phyloP scores from a whole-genome alignment of 2,888 invertebrate genomes.

The Lycia hirtaria region DNA sequence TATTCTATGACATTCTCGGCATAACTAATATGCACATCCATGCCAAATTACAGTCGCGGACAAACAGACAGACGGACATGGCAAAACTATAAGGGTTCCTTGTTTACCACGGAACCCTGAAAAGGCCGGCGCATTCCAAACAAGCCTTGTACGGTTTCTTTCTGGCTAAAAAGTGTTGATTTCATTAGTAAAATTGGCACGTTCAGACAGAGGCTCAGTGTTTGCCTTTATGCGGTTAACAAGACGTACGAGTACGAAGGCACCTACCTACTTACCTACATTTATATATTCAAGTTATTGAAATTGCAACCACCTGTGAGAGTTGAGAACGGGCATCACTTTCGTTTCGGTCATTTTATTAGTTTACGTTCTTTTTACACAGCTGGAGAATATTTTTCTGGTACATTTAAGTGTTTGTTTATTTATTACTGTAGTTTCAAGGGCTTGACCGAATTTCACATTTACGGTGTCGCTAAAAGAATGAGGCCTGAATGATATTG shows the following conservation, averaged over 20 bases:
- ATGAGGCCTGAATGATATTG: no score
- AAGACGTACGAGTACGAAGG: background rate
- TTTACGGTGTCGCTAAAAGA: no score
- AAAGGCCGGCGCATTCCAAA: slow-evolving; percentile 8
- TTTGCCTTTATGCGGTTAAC: background rate
- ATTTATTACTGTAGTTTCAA: no score
- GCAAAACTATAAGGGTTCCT: no score
- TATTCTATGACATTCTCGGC: no score
- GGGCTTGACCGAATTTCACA: no score
- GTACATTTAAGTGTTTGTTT: no score
- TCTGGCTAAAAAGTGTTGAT: background rate
- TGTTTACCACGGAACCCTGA: no score
- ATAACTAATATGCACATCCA: no score
- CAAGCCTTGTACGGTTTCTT: background rate
- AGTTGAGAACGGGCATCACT: background rate
- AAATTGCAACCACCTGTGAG: background rate
- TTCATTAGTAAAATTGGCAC: slow-evolving; percentile 15
- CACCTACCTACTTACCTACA: slow-evolving; percentile 14
- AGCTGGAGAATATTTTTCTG: no score
- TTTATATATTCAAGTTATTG: background rate
- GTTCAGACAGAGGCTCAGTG: slow-evolving; percentile 1
- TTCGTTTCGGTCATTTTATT: background rate
- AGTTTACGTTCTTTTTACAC: background rate
- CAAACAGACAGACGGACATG: no score
- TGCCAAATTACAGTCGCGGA: no score